A percentile compares a stretch with the other conserved stretches of the same genome.
Evolutionary conservation across 2,113 vertebrate genomes (phyloP).

Genomic region (Formicarius rufipectus): DNA sequence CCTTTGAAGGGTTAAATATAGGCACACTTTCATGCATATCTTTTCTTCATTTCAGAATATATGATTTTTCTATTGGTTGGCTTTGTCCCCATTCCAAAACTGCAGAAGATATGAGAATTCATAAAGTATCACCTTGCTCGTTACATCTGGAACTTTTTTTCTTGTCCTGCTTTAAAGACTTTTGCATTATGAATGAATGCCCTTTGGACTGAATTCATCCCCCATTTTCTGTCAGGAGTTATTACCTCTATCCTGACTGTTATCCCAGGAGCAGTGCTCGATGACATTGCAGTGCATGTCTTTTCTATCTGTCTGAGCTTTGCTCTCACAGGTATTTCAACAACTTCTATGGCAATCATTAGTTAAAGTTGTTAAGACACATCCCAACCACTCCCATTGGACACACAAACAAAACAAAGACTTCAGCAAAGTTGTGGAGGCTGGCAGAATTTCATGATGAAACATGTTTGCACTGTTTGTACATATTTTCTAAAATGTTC

Average conservation of each 20-base stretch:
- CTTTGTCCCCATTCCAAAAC: not conserved
- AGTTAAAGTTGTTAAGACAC: not conserved
- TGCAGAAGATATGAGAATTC: not conserved
- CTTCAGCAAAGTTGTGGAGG: not conserved
- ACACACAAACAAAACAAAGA: not conserved
- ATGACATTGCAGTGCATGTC: not conserved
- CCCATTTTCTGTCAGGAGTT: not conserved
- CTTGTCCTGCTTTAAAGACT: not conserved
- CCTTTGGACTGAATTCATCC: not conserved
- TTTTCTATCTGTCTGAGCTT: not conserved
- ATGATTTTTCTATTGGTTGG: not conserved
- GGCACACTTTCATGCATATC: not conserved
- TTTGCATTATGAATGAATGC: conserved; percentile 38
- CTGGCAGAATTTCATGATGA: not conserved
- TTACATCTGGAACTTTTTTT: not conserved
- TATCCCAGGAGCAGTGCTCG: not conserved
- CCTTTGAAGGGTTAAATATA: not conserved
- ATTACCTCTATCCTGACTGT: not conserved
- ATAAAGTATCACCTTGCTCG: not conserved
- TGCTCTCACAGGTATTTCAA: not conserved
- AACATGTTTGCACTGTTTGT: not conserved
- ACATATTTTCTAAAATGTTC: not conserved
- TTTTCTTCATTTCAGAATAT: not conserved
- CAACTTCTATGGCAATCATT: not conserved
- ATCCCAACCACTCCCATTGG: not conserved